Conservation (phyloP, 2,797 vertebrate genomes). For the Bovichtus diacanthus region DNA sequence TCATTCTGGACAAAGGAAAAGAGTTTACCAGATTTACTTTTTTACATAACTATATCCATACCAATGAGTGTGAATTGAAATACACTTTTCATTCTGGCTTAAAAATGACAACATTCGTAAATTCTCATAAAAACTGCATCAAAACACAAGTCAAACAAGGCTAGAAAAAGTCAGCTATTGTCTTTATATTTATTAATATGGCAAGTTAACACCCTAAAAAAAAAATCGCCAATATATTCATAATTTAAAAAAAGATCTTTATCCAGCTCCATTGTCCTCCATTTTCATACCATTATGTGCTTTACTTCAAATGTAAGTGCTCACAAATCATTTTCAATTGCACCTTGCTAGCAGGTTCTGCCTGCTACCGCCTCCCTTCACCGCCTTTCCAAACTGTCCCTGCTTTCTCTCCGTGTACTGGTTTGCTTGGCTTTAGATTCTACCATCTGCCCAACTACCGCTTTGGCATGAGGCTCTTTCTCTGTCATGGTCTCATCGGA, state of each 20-base stretch:
- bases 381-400: slow-evolving; percentile 28
- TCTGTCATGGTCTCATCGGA: slow-evolving; percentile 56
- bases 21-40: background rate
- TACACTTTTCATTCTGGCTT: background rate
- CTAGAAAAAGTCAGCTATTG: background rate
- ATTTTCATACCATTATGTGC: background rate
- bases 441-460: slow-evolving; percentile 77
- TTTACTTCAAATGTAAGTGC: slow-evolving; percentile 16
- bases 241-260: no score
- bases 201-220: no score
- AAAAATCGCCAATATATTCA: no score
- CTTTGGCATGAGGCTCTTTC: slow-evolving; percentile 49
- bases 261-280: no score
- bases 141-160: background rate
- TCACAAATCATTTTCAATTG: slow-evolving; percentile 43
- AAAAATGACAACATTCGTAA: background rate
- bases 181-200: background rate
- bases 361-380: slow-evolving; percentile 35
- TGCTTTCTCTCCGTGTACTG: slow-evolving; percentile 55
- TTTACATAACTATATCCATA: background rate
- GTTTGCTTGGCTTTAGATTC: slow-evolving; percentile 61
- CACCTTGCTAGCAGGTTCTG: slow-evolving; percentile 62
- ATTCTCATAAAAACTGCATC: background rate
- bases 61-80: background rate
- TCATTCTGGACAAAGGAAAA: slow-evolving; percentile 82